Base-by-base conservation (phyloP, 2,797 vertebrate genomes). In the Tinamus major region DNA sequence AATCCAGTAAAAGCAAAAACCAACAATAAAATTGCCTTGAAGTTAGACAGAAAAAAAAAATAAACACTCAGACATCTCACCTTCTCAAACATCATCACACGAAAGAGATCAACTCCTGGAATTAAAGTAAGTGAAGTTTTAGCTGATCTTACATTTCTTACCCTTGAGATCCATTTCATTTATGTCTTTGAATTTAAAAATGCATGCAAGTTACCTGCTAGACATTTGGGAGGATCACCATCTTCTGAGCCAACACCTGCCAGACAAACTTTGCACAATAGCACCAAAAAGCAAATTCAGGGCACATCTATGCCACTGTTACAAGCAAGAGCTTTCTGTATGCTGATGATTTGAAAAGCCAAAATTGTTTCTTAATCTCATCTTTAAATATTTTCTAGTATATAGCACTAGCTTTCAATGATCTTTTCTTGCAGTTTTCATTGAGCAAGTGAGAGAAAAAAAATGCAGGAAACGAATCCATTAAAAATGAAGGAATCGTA, bases 251-350 rank as follows among this genome's bases (percentile, higher is more conserved):
- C 13, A 65, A 27, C 46, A 67, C 23, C 19, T 44, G 3, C 23
- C 4, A 37, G 21, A 15, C 5, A 79, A 86, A 37, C 3, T 39
- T 64, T 79, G 18, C 14, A 69, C 23, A 53, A 72, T 62, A 62
- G 33, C 2, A 61, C 7, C 27, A 62, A 65, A 72, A 86, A 12
- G 2, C 3, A 2, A 6, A 39, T 4, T 71, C n/a, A 10, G 5
- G 21, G 6, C 8, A 20, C 1, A 1, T 21, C 13, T 65, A 29
- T 69, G 33, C 4, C 24, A 62, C 24, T 64, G 72, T 81, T 69
- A 44, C 21, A 44, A 14, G 18, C 19, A 39, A 48, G 29, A 72
- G 65, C 79, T 72, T 61, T 24, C 7, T 3, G 7, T 0, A 0
- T 6, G 6, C 26, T 74, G 42, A 76, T n/a, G 62, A 53, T 10